Conservation (phyloP, 2,888 invertebrate genomes). For the Diploptera punctata region DNA sequence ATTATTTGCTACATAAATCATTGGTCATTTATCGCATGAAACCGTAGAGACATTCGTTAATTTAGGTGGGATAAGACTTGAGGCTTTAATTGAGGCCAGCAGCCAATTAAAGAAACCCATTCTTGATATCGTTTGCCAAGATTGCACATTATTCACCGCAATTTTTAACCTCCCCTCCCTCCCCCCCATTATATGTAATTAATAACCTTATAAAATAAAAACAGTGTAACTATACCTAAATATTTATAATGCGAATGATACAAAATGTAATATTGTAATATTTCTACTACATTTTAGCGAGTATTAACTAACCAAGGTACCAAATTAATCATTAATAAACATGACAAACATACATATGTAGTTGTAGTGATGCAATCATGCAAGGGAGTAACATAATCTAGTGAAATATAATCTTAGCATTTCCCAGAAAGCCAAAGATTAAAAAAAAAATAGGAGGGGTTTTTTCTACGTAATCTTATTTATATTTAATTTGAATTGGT, state of each 20-base stretch:
- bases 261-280: conserved; percentile 57
- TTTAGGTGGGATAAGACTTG: background rate
- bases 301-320: conserved; percentile 69
- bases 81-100: conserved; percentile 37
- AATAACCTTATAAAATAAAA: conserved; percentile 32
- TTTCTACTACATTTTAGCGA: conserved; percentile 56
- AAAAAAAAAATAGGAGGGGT: conserved; percentile 33
- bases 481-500: too few species aligned
- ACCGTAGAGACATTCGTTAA: background rate
- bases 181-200: conserved; percentile 34
- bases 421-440: conserved; percentile 37
- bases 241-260: conserved; percentile 41
- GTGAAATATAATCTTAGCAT: conserved; percentile 37
- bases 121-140: conserved; percentile 40
- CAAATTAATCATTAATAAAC: conserved; percentile 55
- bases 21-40: background rate
- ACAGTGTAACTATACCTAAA: conserved; percentile 35
- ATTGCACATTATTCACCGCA: conserved; percentile 41
- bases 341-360: conserved; percentile 38
- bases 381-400: conserved; percentile 30
- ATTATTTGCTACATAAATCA: conserved; percentile 1
- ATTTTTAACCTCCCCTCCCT: conserved; percentile 38
- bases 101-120: conserved; percentile 32
- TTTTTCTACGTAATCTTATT: conserved; percentile 36
- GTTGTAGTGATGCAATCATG: conserved; percentile 41